These are phyloP conservation scores for Ammospiza maritima DNA, from an alignment of 2,797 vertebrate genomes.

Conservation along the genomic window DNA sequence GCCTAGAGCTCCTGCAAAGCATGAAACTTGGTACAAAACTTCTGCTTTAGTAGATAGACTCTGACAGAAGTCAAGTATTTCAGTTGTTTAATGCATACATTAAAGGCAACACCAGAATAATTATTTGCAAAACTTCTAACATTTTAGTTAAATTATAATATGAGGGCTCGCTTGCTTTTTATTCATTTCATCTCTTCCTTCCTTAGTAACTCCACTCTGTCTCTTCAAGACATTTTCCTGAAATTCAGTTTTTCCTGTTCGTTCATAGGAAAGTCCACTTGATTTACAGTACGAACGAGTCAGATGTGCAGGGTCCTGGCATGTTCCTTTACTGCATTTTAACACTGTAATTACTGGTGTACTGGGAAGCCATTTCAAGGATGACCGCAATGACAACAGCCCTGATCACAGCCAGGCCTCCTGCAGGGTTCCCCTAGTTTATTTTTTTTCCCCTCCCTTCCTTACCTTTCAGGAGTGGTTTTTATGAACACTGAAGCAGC, in stretches of 20 bases:
- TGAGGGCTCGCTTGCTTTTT: not conserved
- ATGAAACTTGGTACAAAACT: not conserved
- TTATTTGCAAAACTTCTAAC: not conserved
- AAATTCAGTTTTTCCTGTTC: not conserved
- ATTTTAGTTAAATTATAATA: slow-evolving; percentile 34
- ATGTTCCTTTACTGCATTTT: not conserved
- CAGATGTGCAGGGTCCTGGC: not conserved
- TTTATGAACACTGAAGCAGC: not conserved
- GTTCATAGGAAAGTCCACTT: not conserved
- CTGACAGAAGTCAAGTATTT: not conserved
- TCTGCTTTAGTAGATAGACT: not conserved
- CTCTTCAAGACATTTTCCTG: not conserved
- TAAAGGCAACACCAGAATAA: slow-evolving; percentile 18
- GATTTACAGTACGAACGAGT: fast-evolving
- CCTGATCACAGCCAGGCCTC: not conserved
- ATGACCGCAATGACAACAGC: slow-evolving; percentile 5
- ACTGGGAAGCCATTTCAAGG: slow-evolving; percentile 23
- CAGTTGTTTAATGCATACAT: not conserved
- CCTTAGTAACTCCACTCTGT: not conserved
- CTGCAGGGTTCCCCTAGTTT: not conserved
- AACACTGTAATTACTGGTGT: not conserved
- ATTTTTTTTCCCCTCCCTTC: not conserved
- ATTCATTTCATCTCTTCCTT: not conserved
- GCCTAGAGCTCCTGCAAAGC: not conserved
- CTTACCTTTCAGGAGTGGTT: not conserved